Conservation (phyloP, 2,888 invertebrate species). For the Eupithecia centaureata region DNA sequence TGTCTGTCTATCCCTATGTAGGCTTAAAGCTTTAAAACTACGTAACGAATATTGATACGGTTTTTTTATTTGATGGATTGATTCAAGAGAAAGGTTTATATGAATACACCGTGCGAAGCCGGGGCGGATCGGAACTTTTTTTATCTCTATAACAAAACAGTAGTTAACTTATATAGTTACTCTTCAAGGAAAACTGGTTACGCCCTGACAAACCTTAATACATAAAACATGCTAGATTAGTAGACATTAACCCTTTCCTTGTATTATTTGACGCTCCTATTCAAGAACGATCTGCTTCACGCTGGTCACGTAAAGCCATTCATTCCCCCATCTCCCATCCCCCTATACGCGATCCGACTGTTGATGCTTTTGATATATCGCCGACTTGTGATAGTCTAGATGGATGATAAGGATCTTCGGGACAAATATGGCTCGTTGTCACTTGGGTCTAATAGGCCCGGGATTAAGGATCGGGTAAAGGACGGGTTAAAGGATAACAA, state of each 20-base stretch:
- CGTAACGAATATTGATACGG: no score
- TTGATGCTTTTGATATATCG: constrained; percentile 54
- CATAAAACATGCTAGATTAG: constrained; percentile 40
- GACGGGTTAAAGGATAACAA: constrained; percentile 9
- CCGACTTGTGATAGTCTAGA: constrained; percentile 43
- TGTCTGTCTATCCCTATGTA: no score
- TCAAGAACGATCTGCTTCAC: constrained; percentile 46
- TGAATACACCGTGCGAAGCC: no score
- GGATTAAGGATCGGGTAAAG: constrained; percentile 15
- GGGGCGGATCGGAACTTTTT: no score
- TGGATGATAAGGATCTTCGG: constrained; percentile 43
- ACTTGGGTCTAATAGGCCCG: constrained; percentile 18
- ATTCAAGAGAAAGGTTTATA: no score
- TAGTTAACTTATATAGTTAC: neutral
- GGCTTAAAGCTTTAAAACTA: no score
- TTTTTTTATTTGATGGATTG: no score
- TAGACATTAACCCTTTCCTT: constrained; percentile 41
- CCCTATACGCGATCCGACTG: constrained; percentile 52
- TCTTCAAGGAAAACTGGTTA: constrained; percentile 8
- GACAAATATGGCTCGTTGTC: constrained; percentile 39
- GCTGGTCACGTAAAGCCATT: constrained; percentile 56
- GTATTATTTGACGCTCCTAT: constrained; percentile 44
- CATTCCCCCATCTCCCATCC: constrained; percentile 42
- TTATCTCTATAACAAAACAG: neutral
- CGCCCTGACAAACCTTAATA: constrained; percentile 15